Base-by-base conservation (phyloP, 2,888 invertebrate species). In the Herminia tarsipennalis region DNA sequence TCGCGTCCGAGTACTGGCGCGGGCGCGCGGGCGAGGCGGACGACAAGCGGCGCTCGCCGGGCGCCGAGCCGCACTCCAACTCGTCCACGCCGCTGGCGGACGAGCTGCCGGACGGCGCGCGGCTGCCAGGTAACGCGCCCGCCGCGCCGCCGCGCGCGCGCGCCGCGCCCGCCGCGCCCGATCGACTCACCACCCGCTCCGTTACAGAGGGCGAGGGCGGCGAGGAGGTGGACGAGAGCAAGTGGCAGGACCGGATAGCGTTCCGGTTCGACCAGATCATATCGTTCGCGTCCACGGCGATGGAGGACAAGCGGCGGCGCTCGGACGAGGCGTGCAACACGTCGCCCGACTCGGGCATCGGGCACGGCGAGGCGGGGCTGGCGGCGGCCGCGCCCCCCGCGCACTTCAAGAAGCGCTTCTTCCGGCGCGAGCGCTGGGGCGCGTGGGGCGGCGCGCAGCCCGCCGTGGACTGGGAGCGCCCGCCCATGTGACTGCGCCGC, bases 221-320 rank as follows among this genome's bases (percentile, higher is more conserved):
- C 69, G 94, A 93, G 75, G 94, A 95, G 68, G 95, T 95, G 64
- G 95, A 95, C 81, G 95, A 96, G 83, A 94, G 95, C 68, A 96
- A 97, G 83, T 98, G 98, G 98, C 97, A 98, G 84, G 96, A 97
- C 84, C 95, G 97, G 65, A 97, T 98, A 70, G 97, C 96, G 81
- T 97, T 96, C 65, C 97, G 97, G 39, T 98, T 98, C 92, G 98
- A 98, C 89, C 95, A 97, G 63, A 93, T 98, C 70, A 97, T 98
- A 63, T 98, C 97, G 48, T 97, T 98, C 80, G 98, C 98, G 34
- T 97, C 98, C 25, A 97, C 97, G 9, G 98, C 98, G 75, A 92
- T 98, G 80, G 97, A 96, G 80, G 95, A 97, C 86, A 94, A 97
- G 75, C 94, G 97, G 46, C 93, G 96, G 50, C 93, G 96, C 50